phyloP scores from a whole-genome alignment of 2,113 vertebrate genomes.

The Micromys minutus region DNA sequence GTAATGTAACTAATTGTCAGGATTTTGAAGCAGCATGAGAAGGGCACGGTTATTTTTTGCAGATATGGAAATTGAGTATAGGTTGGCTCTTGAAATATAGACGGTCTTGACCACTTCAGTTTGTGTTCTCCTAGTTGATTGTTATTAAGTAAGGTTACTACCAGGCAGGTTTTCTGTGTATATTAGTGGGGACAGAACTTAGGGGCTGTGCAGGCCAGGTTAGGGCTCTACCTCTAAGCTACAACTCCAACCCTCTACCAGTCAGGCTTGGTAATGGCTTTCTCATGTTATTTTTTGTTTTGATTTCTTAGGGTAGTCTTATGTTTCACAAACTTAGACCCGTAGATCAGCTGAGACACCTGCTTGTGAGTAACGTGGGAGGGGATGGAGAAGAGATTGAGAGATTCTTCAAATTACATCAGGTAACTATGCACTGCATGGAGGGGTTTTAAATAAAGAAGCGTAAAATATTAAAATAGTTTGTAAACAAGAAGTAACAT shows the following conservation, averaged over 20 bases:
- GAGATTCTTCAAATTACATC: constrained; percentile 97
- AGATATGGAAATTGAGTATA: background rate
- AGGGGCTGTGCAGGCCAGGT: background rate
- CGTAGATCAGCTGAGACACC: constrained; percentile 95
- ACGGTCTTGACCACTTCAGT: background rate
- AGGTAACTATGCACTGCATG: constrained; percentile 84
- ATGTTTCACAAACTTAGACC: constrained; percentile 98
- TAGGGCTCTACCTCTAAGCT: background rate
- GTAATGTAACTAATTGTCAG: background rate
- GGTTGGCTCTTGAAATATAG: background rate
- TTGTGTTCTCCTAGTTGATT: constrained; percentile 7
- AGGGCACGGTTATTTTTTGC: background rate
- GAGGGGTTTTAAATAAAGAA: constrained; percentile 25
- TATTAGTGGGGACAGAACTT: background rate
- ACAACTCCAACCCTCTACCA: background rate
- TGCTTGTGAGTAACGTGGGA: constrained; percentile 94
- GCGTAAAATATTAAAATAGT: background rate
- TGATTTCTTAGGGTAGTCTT: constrained; percentile 91
- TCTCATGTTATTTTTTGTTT: background rate
- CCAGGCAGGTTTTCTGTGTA: background rate
- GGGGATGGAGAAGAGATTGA: constrained; percentile 97
- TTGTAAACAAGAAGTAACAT: background rate
- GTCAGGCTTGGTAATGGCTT: background rate
- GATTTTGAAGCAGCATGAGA: background rate
- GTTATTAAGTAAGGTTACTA: background rate